A percentile compares a stretch with the other conserved stretches of the same genome.
Evolutionary conservation across 2,888 invertebrate genomes (phyloP).

Genomic region (Volucella zonaria): DNA sequence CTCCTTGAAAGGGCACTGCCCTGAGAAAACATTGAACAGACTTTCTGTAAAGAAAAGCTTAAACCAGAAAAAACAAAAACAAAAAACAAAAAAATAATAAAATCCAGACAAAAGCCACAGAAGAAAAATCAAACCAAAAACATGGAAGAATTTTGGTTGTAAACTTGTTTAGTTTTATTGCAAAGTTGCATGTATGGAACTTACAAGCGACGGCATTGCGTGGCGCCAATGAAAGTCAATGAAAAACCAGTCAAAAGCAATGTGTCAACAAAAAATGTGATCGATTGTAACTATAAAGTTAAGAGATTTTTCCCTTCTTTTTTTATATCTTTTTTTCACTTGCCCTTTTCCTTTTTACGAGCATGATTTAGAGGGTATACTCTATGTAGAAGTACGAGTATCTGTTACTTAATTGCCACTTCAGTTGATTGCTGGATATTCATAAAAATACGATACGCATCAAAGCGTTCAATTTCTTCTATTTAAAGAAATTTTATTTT

Average conservation of each 20-base stretch:
- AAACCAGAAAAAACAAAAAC: slow-evolving; percentile 38
- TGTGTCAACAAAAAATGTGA: slow-evolving; percentile 35
- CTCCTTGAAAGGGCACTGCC: slow-evolving; percentile 48
- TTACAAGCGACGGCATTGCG: slow-evolving; percentile 44
- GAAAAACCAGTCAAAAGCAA: not conserved
- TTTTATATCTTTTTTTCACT: not conserved
- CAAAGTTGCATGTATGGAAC: slow-evolving; percentile 36
- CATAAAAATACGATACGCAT: slow-evolving; percentile 25
- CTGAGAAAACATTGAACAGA: slow-evolving; percentile 27
- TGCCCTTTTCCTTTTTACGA: not conserved
- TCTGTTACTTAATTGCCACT: slow-evolving; percentile 34
- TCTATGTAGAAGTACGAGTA: not conserved
- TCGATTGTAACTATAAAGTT: slow-evolving; percentile 37
- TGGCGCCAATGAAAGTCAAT: not conserved
- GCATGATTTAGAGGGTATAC: too few relatives aligned
- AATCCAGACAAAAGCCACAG: slow-evolving; percentile 54
- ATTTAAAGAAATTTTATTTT: slow-evolving; percentile 21
- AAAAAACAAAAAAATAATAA: slow-evolving; percentile 59
- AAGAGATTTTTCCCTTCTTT: not conserved
- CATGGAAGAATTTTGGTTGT: not conserved
- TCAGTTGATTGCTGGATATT: slow-evolving; percentile 20
- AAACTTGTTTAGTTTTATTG: slow-evolving; percentile 31
- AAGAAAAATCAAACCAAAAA: slow-evolving; percentile 13
- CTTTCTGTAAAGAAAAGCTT: slow-evolving; percentile 25
- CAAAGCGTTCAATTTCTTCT: slow-evolving; percentile 36